Evolutionary conservation across 2,888 invertebrate species (phyloP).

Genomic region (Stenolophus ochropezus): DNA sequence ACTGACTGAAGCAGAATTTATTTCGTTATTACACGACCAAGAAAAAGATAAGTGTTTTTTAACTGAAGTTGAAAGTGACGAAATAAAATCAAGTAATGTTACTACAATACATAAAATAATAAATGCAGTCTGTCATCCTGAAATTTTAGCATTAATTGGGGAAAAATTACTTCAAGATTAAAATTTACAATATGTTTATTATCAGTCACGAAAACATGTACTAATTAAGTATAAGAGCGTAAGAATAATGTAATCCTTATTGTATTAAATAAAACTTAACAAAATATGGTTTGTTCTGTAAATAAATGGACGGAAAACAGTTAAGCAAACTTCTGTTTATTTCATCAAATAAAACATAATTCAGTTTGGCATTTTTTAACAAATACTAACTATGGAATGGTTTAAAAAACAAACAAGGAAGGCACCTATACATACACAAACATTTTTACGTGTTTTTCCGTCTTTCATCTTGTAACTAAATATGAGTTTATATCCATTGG

Average conservation of each 20-base stretch:
- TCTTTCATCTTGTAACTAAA: conserved; percentile 68
- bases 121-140: conserved; percentile 80
- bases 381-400: conserved; percentile 7
- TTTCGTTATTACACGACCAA: conserved; percentile 66
- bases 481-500: conserved; percentile 78
- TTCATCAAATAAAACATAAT: not conserved
- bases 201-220: conserved; percentile 16
- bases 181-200: conserved; percentile 25
- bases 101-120: conserved; percentile 75
- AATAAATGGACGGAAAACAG: not conserved
- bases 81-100: conserved; percentile 68
- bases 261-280: not conserved
- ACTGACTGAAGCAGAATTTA: conserved; percentile 64
- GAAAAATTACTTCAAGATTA: conserved; percentile 67
- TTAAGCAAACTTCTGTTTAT: not conserved
- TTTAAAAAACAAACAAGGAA: not conserved
- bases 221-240: conserved; percentile 25
- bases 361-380: not conserved
- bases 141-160: conserved; percentile 75
- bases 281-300: not conserved
- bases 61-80: conserved; percentile 72
- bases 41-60: conserved; percentile 68
- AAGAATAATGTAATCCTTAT: no score
- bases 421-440: conserved; percentile 52
- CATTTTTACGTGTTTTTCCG: not conserved